Evolutionary conservation across 2,113 vertebrate species (phyloP), one percentile per base, ranked within the genome.

Genomic region (Illadopsis cleaveri): DNA sequence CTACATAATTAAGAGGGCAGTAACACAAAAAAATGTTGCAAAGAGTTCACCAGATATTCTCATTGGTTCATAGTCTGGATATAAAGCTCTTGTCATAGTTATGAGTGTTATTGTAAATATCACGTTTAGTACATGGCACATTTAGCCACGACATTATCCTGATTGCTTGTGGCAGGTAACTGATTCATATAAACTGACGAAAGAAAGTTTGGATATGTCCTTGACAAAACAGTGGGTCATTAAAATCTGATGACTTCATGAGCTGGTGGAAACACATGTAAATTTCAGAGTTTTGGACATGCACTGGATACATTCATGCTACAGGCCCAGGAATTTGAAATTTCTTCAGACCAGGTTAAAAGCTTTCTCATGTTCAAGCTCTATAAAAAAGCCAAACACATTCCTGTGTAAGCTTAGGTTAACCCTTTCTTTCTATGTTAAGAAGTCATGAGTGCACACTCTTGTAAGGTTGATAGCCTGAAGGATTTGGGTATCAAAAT

Each of bases 101-200:
- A 64, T 2, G 4, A 92, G 51, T 70, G 33, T 70, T 90, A 76
- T 50, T 92, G 51, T 86, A 90, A 82, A 70, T 83, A 86, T 58
- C 75, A 88, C 4, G 3, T 90, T 93, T 88, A 90, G 11, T 44
- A 51, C 11, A 15, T 23, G 18, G 45, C 33, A 61, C 18, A 45
- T 69, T 77, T 60, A 78, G 54, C 64, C 30, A 42, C 71, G 71
- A 57, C 38, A 70, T 86, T 92, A 66, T 71, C 60, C 58, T 88
- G 70, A 92, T 77, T 76, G 57, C 47, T 86, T 89, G 88, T 86
- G 79, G 51, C 86, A 77, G 82, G 79, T 88, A 82, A 88, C 20
- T 44, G 50, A 83, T 86, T 90, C 58, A 61, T 45, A 61, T 33
- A 76, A 69, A n/a, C 62, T 82, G 62, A 94, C 69, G 71, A 86